phyloP scores from a whole-genome alignment of 2,797 vertebrate genomes.

The Threskiornis aethiopicus region DNA sequence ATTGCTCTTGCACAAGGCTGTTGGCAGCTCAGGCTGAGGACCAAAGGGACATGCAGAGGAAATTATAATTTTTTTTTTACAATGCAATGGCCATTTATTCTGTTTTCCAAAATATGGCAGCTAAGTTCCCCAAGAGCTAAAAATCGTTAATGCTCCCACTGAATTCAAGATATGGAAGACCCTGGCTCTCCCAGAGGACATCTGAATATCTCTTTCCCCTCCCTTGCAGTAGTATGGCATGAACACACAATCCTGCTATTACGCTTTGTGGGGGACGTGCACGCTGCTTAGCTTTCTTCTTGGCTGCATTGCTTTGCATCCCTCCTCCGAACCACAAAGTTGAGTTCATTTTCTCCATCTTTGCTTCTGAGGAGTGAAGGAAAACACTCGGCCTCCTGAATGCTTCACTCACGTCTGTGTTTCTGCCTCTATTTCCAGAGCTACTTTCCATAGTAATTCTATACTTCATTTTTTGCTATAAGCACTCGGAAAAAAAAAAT shows the following conservation, averaged over 20 bases:
- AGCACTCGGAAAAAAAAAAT: not conserved
- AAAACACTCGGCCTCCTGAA: not conserved
- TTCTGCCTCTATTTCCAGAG: not conserved
- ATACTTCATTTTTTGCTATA: not conserved
- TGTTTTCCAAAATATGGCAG: not conserved
- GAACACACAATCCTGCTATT: rapidly evolving
- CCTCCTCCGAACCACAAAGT: not conserved
- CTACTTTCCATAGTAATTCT: not conserved
- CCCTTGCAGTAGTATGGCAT: not conserved
- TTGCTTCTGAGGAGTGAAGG: not conserved
- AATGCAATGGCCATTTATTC: not conserved
- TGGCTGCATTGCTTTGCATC: rapidly evolving
- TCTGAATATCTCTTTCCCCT: not conserved
- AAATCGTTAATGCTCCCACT: not conserved
- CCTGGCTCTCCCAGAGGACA: not conserved
- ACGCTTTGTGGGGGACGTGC: rapidly evolving
- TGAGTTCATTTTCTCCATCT: not conserved
- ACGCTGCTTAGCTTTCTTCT: not conserved
- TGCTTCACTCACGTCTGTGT: not conserved
- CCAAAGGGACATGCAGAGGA: not conserved
- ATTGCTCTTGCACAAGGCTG: not conserved
- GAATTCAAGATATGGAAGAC: not conserved
- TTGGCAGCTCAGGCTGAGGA: not conserved
- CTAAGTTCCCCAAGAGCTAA: not conserved
- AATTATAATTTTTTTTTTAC: not conserved